Evolutionary conservation across 2,797 vertebrate genomes (phyloP).

Genomic region (Peromyscus nudipes): DNA sequence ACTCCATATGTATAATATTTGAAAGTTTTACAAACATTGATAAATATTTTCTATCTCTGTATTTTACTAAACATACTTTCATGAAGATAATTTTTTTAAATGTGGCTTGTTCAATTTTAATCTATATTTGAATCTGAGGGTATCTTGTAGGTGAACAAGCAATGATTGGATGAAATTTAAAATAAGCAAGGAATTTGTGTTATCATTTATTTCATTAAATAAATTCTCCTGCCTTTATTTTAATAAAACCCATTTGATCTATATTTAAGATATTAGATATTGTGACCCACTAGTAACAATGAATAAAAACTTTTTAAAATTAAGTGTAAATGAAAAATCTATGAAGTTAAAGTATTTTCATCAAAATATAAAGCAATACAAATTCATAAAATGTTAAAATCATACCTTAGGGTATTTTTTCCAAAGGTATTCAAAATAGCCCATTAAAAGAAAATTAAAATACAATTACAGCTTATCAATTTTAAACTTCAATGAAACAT

Average conservation of each 20-base stretch:
- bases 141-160: neutral
- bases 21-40: neutral
- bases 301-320: neutral
- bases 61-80: neutral
- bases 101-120: neutral
- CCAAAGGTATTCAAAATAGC: neutral
- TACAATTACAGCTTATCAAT: neutral
- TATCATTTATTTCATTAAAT: neutral
- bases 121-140: neutral
- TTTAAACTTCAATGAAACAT: constrained; percentile 23
- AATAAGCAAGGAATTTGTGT: neutral
- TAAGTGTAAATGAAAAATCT: neutral
- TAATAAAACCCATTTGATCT: neutral
- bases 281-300: neutral
- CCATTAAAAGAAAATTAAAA: constrained; percentile 9
- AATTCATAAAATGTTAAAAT: neutral
- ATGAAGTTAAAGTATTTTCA: neutral
- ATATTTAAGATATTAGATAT: neutral
- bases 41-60: neutral
- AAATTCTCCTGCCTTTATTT: neutral
- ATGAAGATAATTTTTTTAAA: neutral
- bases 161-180: neutral
- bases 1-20: neutral
- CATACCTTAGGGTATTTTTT: neutral
- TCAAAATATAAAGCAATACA: neutral